A percentile compares a stretch with the other conserved stretches of the same genome.
Evolutionary conservation across 2,113 vertebrate genomes (phyloP).

Genomic region (Pygoscelis adeliae): DNA sequence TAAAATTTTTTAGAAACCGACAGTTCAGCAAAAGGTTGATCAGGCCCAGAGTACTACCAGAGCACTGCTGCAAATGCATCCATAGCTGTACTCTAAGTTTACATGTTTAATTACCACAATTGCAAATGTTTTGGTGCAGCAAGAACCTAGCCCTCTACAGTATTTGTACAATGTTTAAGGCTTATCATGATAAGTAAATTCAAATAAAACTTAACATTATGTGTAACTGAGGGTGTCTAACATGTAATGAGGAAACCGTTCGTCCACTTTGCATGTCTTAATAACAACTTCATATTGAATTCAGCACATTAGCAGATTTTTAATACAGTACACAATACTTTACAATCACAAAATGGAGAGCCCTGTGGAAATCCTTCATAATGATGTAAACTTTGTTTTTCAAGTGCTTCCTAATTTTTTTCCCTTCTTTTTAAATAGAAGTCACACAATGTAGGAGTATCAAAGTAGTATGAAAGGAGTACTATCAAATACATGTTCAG

Average conservation of each 20-base stretch:
- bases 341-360: background rate
- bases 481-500: background rate
- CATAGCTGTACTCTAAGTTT: background rate
- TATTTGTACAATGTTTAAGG: background rate
- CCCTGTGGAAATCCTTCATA: background rate
- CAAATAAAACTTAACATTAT: background rate
- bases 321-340: background rate
- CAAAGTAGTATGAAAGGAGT: background rate
- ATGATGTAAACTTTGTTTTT: background rate
- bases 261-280: background rate
- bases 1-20: background rate
- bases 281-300: background rate
- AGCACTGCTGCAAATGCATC: background rate
- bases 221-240: background rate
- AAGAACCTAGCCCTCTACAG: background rate
- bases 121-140: background rate
- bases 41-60: background rate
- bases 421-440: background rate
- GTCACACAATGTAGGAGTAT: background rate
- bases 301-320: background rate
- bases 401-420: background rate
- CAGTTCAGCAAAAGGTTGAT: background rate
- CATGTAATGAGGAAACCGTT: background rate
- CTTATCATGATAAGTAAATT: background rate
- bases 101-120: background rate